Evolutionary conservation across 2,888 invertebrate species (phyloP).

Genomic region (Drosophila nigricruria): DNA sequence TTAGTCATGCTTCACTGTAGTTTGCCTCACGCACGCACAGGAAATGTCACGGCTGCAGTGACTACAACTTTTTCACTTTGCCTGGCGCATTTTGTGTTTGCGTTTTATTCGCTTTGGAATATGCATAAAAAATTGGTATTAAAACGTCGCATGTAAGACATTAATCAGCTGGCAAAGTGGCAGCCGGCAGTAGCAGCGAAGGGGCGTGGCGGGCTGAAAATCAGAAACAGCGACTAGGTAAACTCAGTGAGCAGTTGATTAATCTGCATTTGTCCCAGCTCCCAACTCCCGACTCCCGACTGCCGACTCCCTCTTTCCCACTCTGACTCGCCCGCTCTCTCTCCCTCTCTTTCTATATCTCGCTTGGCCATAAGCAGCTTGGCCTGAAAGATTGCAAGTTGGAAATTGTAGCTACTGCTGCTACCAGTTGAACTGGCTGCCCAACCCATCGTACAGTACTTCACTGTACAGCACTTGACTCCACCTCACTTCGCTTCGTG

Average conservation of each 20-base stretch:
- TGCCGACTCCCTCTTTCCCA: not conserved
- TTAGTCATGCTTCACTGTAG: conserved; percentile 38
- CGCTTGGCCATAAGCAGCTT: conserved; percentile 56
- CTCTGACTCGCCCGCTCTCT: not conserved
- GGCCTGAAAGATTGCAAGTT: conserved; percentile 30
- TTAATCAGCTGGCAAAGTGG: conserved; percentile 79
- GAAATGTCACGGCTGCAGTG: conserved; percentile 72
- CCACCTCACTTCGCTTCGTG: conserved; percentile 24
- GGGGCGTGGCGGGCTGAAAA: conserved; percentile 6
- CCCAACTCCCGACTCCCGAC: conserved; percentile 8
- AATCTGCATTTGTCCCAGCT: conserved; percentile 64
- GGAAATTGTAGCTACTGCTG: conserved; percentile 21
- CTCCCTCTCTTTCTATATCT: not conserved
- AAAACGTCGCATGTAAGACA: conserved; percentile 81
- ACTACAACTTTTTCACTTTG: conserved; percentile 70
- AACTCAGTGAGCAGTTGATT: conserved; percentile 76
- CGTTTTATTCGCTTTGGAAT: conserved; percentile 61
- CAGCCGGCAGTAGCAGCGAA: conserved; percentile 55
- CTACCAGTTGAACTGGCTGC: conserved; percentile 50
- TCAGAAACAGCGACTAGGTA: conserved; percentile 62
- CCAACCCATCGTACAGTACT: conserved; percentile 40
- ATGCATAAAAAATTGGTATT: conserved; percentile 81
- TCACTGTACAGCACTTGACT: conserved; percentile 34
- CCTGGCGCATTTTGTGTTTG: conserved; percentile 31
- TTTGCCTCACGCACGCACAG: conserved; percentile 66